These are phyloP conservation scores for Phortica okadai DNA, from an alignment of 2,888 invertebrate species.

Conservation along the genomic window DNA sequence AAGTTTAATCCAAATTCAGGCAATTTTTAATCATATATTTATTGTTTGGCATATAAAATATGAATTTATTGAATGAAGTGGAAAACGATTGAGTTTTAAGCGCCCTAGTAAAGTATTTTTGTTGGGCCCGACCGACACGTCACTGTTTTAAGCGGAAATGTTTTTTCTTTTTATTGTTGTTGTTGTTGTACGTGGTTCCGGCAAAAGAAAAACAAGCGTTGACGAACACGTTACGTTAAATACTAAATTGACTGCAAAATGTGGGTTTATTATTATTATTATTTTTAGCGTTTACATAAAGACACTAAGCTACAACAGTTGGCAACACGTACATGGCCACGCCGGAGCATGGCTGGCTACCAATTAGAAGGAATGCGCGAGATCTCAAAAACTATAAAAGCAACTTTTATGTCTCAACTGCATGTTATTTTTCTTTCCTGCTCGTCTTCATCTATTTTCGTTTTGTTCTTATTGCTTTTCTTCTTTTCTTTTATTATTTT, in stretches of 20 bases:
- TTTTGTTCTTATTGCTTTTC: too few relatives aligned
- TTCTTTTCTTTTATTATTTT: too few relatives aligned
- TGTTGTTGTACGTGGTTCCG: slow-evolving; percentile 62
- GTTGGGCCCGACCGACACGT: too few relatives aligned
- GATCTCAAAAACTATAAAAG: neutral
- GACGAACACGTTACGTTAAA: slow-evolving; percentile 54
- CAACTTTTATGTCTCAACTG: neutral
- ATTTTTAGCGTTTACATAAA: slow-evolving; percentile 37
- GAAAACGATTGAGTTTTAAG: too few relatives aligned
- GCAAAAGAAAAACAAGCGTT: slow-evolving; percentile 24
- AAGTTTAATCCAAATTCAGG: too few relatives aligned
- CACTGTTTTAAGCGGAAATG: slow-evolving; percentile 24
- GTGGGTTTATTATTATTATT: slow-evolving; percentile 47
- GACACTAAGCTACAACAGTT: neutral
- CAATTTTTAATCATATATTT: too few relatives aligned
- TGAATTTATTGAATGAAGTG: too few relatives aligned
- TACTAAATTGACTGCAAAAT: slow-evolving; percentile 62
- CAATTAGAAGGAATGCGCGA: neutral
- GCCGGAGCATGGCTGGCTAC: neutral
- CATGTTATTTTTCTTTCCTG: neutral
- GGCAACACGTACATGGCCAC: neutral
- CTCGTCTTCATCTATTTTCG: neutral
- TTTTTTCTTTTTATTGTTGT: slow-evolving; percentile 39
- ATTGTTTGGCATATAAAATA: too few relatives aligned
- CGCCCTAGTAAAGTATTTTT: too few relatives aligned